Percentiles rank a stretch among this genome's conserved stretches.
Evolutionary conservation across 30 jellyfish, hydroid and myxozoan genomes (phyloP).

Genomic region (Pelagia noctiluca): DNA sequence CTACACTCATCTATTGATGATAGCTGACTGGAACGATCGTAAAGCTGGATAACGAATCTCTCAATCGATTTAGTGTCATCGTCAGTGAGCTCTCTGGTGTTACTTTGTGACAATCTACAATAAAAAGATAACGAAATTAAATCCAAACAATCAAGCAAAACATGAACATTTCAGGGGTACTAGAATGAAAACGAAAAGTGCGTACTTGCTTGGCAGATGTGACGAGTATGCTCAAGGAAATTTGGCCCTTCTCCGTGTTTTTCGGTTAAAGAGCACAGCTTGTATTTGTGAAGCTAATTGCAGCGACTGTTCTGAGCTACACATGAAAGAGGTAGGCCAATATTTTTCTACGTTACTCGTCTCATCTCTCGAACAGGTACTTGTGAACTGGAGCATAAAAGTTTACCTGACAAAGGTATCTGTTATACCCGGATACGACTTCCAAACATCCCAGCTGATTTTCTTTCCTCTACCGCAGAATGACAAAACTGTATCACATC

Average conservation of each 20-base stretch:
- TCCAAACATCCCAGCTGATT: slow-evolving; percentile 33
- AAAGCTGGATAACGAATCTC: too few relatives aligned
- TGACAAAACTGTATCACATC: slow-evolving; percentile 50
- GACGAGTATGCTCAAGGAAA: slow-evolving; percentile 3
- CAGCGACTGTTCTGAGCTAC: slow-evolving; percentile 9
- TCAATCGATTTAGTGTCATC: too few relatives aligned
- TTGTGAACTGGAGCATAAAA: neutral
- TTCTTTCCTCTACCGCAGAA: slow-evolving; percentile 39
- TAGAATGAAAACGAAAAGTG: neutral
- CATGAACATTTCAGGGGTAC: neutral
- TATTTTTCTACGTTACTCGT: slow-evolving; percentile 1
- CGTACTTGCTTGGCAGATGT: slow-evolving; percentile 4
- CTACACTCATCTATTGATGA: too few relatives aligned
- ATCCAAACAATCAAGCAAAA: slow-evolving; percentile 2
- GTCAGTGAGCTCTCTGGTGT: too few relatives aligned
- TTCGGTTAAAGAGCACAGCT: slow-evolving; percentile 3
- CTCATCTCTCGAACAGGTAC: slow-evolving; percentile 8
- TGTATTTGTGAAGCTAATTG: neutral
- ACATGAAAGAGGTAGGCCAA: slow-evolving; percentile 2
- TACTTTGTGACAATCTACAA: neutral
- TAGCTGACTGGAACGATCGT: too few relatives aligned
- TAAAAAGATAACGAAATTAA: neutral
- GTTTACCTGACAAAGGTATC: slow-evolving; percentile 24
- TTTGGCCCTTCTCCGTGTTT: slow-evolving; percentile 5
- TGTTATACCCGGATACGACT: slow-evolving; percentile 36